These are phyloP conservation scores for Kryptopterus vitreolus DNA, from an alignment of 2,797 vertebrate species.

Conservation along the genomic window DNA sequence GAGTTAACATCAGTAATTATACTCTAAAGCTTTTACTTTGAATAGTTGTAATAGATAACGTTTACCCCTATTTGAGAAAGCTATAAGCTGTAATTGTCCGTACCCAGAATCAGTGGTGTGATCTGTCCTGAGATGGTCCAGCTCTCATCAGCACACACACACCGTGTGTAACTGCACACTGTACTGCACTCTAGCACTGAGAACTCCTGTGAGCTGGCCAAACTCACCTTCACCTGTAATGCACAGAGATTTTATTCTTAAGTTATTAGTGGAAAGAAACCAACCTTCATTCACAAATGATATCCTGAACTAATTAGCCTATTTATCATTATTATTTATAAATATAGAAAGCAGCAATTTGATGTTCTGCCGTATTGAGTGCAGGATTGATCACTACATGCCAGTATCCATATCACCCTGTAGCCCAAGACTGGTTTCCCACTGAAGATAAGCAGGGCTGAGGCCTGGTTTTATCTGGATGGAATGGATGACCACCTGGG, in stretches of 20 bases:
- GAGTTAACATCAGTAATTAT: not conserved
- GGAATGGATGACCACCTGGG: no score
- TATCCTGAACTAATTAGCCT: not conserved
- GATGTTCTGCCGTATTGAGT: no score
- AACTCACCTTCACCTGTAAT: constrained; percentile 71
- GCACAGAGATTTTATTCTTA: constrained; percentile 9
- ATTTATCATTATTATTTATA: no score
- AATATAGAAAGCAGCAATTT: no score
- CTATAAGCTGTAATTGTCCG: not conserved
- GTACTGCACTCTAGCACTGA: constrained; percentile 59
- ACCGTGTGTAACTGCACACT: constrained; percentile 68
- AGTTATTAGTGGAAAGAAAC: no score
- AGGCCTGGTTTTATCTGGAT: no score
- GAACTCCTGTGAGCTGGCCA: constrained; percentile 67
- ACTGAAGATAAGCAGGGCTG: no score
- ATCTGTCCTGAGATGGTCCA: constrained; percentile 79
- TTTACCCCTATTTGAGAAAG: not conserved
- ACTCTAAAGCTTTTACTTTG: not conserved
- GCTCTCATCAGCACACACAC: constrained; percentile 77
- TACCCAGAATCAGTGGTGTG: constrained; percentile 74
- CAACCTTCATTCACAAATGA: no score
- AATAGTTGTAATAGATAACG: not conserved
- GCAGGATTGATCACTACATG: no score
- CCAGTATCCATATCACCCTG: no score
- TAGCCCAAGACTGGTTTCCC: no score